These are phyloP conservation scores for Neosilurus mollespiculum DNA, from an alignment of 2,797 vertebrate genomes.

Conservation along the genomic window DNA sequence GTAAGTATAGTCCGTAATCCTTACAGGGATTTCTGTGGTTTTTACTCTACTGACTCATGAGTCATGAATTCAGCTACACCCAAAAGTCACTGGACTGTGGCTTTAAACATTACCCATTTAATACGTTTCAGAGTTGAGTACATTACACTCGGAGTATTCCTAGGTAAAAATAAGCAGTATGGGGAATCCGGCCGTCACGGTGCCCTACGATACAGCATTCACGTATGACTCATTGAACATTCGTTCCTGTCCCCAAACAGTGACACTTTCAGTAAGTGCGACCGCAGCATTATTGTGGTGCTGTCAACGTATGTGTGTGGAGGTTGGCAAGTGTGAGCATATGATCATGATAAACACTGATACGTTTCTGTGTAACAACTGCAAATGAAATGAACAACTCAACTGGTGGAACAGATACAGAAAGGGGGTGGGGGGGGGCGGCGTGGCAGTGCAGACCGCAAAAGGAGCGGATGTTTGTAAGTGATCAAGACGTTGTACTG, in stretches of 20 bases:
- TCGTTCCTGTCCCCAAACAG: background rate
- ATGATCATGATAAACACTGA: constrained; percentile 21
- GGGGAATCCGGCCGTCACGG: background rate
- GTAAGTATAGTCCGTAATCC: too few relatives aligned
- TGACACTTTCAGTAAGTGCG: constrained; percentile 8
- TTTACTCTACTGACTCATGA: constrained; percentile 7
- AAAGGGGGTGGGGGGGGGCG: background rate
- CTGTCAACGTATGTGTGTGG: constrained; percentile 18
- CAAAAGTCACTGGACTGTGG: constrained; percentile 2
- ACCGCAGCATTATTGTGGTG: constrained; percentile 1
- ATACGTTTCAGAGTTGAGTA: background rate
- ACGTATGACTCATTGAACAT: constrained; percentile 10
- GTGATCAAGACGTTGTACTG: constrained; percentile 10
- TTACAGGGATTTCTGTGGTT: background rate
- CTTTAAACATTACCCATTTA: background rate
- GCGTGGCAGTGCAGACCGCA: background rate
- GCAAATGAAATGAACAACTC: background rate
- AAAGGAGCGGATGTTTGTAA: constrained; percentile 24
- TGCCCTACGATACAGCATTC: background rate
- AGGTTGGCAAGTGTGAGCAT: background rate
- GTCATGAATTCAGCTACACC: constrained; percentile 25
- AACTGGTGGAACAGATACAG: too few relatives aligned
- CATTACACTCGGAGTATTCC: background rate
- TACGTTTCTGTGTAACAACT: background rate
- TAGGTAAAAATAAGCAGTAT: background rate